A percentile compares a stretch with the other conserved stretches of the same genome.
Evolutionary conservation across 2,113 vertebrate genomes (phyloP).

Genomic region (Chionis minor): DNA sequence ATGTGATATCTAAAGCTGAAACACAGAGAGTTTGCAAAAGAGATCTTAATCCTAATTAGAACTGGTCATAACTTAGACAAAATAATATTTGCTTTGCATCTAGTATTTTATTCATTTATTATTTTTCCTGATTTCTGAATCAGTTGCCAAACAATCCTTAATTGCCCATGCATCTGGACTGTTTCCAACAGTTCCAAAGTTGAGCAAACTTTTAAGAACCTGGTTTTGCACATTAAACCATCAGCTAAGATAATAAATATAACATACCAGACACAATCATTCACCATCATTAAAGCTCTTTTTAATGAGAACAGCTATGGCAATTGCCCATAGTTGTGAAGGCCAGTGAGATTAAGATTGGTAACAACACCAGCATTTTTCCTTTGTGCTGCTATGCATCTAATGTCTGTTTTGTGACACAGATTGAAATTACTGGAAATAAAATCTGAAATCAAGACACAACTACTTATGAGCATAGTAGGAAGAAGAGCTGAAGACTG

Average conservation of each 20-base stretch:
- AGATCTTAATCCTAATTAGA: neutral
- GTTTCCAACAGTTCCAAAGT: neutral
- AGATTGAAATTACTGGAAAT: neutral
- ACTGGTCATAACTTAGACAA: neutral
- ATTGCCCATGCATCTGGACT: neutral
- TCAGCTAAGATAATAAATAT: neutral
- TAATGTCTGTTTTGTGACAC: neutral
- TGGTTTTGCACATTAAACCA: neutral
- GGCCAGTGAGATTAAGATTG: neutral
- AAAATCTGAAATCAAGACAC: neutral
- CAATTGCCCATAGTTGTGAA: neutral
- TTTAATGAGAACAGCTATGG: neutral
- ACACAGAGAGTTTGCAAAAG: neutral
- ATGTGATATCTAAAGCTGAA: neutral
- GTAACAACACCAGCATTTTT: neutral
- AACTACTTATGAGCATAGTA: neutral
- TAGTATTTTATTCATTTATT: neutral
- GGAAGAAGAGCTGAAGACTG: neutral
- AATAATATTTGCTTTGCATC: neutral
- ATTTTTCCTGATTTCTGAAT: neutral
- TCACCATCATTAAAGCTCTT: neutral
- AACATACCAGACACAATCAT: neutral
- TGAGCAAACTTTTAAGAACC: neutral
- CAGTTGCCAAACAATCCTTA: neutral
- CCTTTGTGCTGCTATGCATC: neutral